Base-by-base conservation (phyloP, 2,797 vertebrate species). In the Coranthus polyacanthus region DNA sequence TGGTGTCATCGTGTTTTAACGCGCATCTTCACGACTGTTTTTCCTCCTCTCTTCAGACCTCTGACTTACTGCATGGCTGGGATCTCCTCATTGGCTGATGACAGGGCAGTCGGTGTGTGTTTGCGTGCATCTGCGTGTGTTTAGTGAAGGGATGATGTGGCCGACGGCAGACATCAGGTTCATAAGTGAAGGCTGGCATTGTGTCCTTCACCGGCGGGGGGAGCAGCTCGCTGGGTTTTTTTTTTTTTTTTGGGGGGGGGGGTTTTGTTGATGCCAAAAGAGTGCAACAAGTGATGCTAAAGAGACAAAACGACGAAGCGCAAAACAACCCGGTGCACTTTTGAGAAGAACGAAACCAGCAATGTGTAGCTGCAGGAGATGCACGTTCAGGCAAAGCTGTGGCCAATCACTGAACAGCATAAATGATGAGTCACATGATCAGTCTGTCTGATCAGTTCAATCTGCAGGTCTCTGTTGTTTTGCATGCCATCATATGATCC, bases 141-240 rank as follows among this genome's bases (percentile, higher is more conserved):
- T 55, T 54, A 42, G 51, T 58, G 55, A 54, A 34, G 34, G 72
- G 61, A 76, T 88, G 87, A 87, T 89, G 86, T 90, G 88, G 86
- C 86, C 70, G 78, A 72, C 79, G 78, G 76, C 71, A 65, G 58
- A 63, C 74, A 71, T 79, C 68, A 80, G 78, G 70, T 72, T 69
- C 54, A 52, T 21, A 34, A 55, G 57, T 68, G 54, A 74, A 79
- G 68, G 47, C 37, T 61, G 63, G 61, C 47, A 49, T 52, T 72
- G 64, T 66, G 64, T 50, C 18, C 6, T 42, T 41, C 26, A 50
- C 78, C 79, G 17, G 65, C 26, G 12, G 75, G 72, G 34, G 75
- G 84, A 78, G 87, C 79, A 81, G 44, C 55, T 64, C 37, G 24
- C 55, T 41, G 43, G 12, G 29, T 32, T 32, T 52, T 69, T 62